Evolutionary conservation across 2,113 vertebrate genomes (phyloP).

Genomic region (Copsychus sechellarum): DNA sequence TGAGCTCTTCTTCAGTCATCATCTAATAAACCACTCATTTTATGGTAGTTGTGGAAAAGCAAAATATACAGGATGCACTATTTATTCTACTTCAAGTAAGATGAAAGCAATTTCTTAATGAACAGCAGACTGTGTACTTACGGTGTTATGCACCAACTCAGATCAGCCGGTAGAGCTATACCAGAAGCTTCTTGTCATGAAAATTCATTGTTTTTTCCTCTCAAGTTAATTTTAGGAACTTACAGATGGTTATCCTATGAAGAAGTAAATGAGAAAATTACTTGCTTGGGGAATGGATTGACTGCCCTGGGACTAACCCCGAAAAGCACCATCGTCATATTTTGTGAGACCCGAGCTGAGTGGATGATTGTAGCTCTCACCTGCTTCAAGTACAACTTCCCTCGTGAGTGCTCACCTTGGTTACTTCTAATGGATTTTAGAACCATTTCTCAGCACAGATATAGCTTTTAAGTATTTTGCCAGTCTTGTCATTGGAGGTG

Average conservation of each 20-base stretch:
- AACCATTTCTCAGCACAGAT: not conserved
- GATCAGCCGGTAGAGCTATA: not conserved
- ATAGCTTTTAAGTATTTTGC: not conserved
- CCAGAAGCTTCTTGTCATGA: not conserved
- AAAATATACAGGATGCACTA: not conserved
- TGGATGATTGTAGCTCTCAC: slow-evolving; percentile 94
- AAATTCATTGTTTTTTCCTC: slow-evolving; percentile 9
- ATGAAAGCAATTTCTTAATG: not conserved
- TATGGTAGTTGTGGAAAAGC: not conserved
- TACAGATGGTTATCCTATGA: slow-evolving; percentile 92
- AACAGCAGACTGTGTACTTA: not conserved
- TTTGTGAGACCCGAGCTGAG: slow-evolving; percentile 94
- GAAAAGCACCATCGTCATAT: slow-evolving; percentile 87
- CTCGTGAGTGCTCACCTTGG: slow-evolving; percentile 78
- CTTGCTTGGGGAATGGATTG: slow-evolving; percentile 84
- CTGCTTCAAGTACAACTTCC: slow-evolving; percentile 94
- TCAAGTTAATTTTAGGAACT: slow-evolving; percentile 88
- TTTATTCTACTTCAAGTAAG: not conserved
- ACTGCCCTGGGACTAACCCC: slow-evolving; percentile 85
- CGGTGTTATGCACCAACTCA: accelerated
- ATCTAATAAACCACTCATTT: not conserved
- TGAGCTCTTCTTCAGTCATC: not conserved
- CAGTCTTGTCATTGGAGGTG: not conserved
- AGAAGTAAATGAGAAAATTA: slow-evolving; percentile 77
- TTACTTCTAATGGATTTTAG: not conserved